Conservation (phyloP, 2,113 vertebrate species). For the Strix uralensis region DNA sequence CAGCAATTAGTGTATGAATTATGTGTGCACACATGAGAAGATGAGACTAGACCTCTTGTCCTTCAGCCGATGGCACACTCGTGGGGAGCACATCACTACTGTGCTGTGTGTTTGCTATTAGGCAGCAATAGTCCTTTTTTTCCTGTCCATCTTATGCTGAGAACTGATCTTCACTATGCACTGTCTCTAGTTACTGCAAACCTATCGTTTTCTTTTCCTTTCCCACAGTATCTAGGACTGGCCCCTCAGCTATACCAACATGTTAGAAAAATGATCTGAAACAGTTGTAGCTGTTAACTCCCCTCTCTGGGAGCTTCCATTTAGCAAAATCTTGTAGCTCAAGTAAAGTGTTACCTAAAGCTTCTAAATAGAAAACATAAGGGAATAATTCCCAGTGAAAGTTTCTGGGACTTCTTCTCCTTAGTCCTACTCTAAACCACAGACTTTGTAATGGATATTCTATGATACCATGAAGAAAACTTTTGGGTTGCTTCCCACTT, state of each 20-base stretch:
- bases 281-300: background rate
- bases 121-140: background rate
- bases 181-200: background rate
- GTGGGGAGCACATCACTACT: background rate
- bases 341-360: background rate
- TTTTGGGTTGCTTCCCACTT: no score
- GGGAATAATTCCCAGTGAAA: background rate
- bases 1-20: background rate
- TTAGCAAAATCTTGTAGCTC: background rate
- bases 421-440: no score
- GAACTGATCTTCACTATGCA: no score
- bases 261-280: background rate
- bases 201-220: background rate
- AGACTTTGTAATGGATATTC: no score
- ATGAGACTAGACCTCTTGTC: background rate
- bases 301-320: background rate
- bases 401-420: background rate
- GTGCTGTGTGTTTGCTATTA: background rate
- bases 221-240: background rate
- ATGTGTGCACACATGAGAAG: accelerated
- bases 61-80: background rate
- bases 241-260: background rate
- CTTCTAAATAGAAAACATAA: background rate
- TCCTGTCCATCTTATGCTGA: background rate
- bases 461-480: no score